A percentile compares a stretch with the other conserved stretches of the same genome.
phyloP scores from a whole-genome alignment of 1,140 invertebrate species.

The Cyrtorhinus lividipennis region DNA sequence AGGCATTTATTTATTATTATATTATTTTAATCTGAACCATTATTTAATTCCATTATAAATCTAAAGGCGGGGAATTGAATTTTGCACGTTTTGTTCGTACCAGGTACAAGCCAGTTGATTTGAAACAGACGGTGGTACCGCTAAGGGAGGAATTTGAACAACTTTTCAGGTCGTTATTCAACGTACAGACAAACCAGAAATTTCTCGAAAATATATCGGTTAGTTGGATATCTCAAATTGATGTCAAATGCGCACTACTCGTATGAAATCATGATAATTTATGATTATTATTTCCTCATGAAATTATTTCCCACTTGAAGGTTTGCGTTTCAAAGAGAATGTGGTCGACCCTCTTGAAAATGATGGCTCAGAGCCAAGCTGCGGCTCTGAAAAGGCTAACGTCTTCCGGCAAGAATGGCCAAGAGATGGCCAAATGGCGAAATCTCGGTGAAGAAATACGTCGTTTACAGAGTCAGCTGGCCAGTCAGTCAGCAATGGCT shows the following conservation, averaged over 20 bases:
- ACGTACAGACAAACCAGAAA: slow-evolving; percentile 62
- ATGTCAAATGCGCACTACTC: no score
- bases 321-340: slow-evolving; percentile 52
- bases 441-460: slow-evolving; percentile 51
- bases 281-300: slow-evolving; percentile 11
- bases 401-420: not conserved
- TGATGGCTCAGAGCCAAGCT: slow-evolving; percentile 61
- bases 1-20: no score
- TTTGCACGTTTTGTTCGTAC: no score
- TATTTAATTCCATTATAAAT: not conserved
- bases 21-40: slow-evolving; percentile 3
- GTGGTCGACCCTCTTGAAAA: slow-evolving; percentile 52
- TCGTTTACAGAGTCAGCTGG: slow-evolving; percentile 52
- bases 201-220: slow-evolving; percentile 58
- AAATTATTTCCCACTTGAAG: slow-evolving; percentile 27
- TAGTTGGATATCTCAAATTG: slow-evolving; percentile 19
- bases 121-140: slow-evolving; percentile 68
- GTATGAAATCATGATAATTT: no score
- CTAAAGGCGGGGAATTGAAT: no score
- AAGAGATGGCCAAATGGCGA: slow-evolving; percentile 33
- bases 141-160: slow-evolving; percentile 72
- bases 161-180: slow-evolving; percentile 66
- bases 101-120: slow-evolving; percentile 84
- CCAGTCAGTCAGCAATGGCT: slow-evolving; percentile 50
- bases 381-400: slow-evolving; percentile 46